phyloP scores from a whole-genome alignment of 2,113 vertebrate species.

The Heliornis fulica region DNA sequence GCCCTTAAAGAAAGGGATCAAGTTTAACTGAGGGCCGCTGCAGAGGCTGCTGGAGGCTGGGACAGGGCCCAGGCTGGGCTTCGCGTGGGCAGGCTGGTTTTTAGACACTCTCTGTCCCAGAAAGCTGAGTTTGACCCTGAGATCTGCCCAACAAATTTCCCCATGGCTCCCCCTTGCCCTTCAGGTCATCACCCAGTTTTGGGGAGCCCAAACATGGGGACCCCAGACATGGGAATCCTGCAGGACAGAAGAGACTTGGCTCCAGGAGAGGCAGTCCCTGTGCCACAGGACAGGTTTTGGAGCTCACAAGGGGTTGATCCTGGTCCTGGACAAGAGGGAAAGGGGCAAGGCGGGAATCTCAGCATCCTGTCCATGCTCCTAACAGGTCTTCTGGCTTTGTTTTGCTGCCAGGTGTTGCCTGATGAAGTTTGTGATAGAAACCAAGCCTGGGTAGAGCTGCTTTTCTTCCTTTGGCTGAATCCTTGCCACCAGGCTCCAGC shows the following conservation, averaged over 20 bases:
- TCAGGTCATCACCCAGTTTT: neutral
- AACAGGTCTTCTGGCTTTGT: neutral
- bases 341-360: neutral
- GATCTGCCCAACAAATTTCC: neutral
- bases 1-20: conserved; percentile 61
- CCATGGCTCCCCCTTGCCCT: neutral
- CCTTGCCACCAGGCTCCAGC: neutral
- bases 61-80: neutral
- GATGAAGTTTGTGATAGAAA: neutral
- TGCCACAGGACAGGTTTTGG: neutral
- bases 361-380: neutral
- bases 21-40: conserved; percentile 54
- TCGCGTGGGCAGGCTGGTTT: fast-evolving
- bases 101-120: neutral
- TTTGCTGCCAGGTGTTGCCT: neutral
- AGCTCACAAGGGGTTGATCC: neutral
- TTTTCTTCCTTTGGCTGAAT: neutral
- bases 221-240: neutral
- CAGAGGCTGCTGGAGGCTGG: neutral
- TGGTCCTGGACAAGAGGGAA: neutral
- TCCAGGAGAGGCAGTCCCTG: neutral
- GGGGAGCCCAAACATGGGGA: neutral
- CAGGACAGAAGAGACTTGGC: fast-evolving
- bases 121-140: neutral
- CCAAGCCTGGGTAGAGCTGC: neutral